phyloP scores from a whole-genome alignment of 2,113 vertebrate species.

The pig (Sus scrofa) region T2T-Sscrofa CM000820.6:137884001-137884500 shows the following conservation, averaged over 20 bases:
- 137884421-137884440: background rate
- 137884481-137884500: background rate
- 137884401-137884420: background rate
- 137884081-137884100: background rate
- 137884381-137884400: background rate
- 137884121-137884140: no score
- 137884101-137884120: background rate
- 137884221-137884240: background rate
- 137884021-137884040: background rate
- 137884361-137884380: background rate
- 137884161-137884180: background rate
- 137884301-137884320: background rate
- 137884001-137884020: background rate
- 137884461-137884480: background rate
- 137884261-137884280: background rate
- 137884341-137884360: background rate
- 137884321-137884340: background rate
- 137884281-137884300: background rate
- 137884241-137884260: background rate
- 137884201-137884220: background rate
- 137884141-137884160: background rate
- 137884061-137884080: background rate
- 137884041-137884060: background rate
- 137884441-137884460: background rate
- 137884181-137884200: background rate